Percentiles rank a stretch among this genome's conserved stretches.
phyloP scores from a whole-genome alignment of 2,113 vertebrate genomes.

The Chroicocephalus ridibundus region DNA sequence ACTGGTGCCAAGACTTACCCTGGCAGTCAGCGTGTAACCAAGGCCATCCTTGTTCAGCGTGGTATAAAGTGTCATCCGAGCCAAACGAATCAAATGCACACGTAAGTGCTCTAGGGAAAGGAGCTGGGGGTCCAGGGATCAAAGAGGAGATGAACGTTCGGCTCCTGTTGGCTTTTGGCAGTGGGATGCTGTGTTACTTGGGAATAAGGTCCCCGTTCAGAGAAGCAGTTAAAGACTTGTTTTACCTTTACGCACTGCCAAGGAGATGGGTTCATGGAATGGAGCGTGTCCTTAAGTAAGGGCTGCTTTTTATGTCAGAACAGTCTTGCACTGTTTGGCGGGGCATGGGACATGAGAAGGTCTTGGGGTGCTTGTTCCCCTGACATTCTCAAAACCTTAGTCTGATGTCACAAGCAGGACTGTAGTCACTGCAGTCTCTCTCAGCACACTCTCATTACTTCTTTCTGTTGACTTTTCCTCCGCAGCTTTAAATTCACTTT shows the following conservation, averaged over 20 bases:
- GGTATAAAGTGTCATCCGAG: neutral
- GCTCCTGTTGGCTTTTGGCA: neutral
- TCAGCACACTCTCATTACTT: neutral
- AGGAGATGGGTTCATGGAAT: neutral
- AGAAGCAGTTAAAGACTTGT: neutral
- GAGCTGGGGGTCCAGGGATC: neutral
- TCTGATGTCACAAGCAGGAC: neutral
- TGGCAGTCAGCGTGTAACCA: neutral
- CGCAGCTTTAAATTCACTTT: neutral
- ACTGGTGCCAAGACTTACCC: neutral
- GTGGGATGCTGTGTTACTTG: neutral
- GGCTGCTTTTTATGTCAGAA: neutral
- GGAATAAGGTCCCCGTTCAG: neutral
- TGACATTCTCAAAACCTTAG: neutral
- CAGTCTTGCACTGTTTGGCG: neutral
- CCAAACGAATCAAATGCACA: neutral
- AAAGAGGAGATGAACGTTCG: neutral
- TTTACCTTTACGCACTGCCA: neutral
- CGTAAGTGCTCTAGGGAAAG: neutral
- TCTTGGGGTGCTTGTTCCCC: neutral
- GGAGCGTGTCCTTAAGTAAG: neutral
- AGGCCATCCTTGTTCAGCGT: neutral
- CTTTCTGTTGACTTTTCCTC: conserved; percentile 14
- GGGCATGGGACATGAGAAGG: neutral
- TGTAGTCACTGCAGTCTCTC: neutral